A percentile compares a stretch with the other conserved stretches of the same genome.
These are phyloP conservation scores for Samia ricini DNA, from an alignment of 1,140 invertebrate genomes.

Conservation along the genomic window DNA sequence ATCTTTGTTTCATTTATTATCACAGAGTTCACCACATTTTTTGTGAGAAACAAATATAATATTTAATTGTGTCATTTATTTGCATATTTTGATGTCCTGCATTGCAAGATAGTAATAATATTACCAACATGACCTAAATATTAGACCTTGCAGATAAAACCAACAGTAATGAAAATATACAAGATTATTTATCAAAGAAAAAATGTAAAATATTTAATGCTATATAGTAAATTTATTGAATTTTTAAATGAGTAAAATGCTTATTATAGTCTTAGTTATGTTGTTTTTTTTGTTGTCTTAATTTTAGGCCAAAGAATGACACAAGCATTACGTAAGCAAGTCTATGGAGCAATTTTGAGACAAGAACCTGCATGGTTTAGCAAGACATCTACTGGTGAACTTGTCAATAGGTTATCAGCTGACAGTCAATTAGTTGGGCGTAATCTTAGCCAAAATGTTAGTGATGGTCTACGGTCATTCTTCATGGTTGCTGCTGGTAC, in stretches of 20 bases:
- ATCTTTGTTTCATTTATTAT: background rate
- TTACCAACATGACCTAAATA: no score
- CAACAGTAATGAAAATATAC: no score
- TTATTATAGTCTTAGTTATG: background rate
- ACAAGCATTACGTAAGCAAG: constrained; percentile 86
- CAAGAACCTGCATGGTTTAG: constrained; percentile 98
- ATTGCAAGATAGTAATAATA: no score
- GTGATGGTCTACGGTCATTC: constrained; percentile 92
- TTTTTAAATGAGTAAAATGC: no score
- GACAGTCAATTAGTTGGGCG: constrained; percentile 95
- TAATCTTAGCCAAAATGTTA: constrained; percentile 95
- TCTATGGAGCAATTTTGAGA: constrained; percentile 90
- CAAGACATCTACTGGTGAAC: constrained; percentile 94
- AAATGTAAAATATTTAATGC: no score
- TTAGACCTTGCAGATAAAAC: no score
- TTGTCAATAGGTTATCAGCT: constrained; percentile 93
- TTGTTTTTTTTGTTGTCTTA: background rate
- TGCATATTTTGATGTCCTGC: background rate
- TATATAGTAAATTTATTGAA: no score
- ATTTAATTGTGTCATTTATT: background rate
- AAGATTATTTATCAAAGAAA: no score
- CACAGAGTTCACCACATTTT: background rate
- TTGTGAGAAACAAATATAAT: background rate
- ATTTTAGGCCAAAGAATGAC: constrained; percentile 90
- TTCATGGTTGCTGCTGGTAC: constrained; percentile 92